Evolutionary conservation across 2,888 invertebrate species (phyloP).

Genomic region (Crioceris asparagi): DNA sequence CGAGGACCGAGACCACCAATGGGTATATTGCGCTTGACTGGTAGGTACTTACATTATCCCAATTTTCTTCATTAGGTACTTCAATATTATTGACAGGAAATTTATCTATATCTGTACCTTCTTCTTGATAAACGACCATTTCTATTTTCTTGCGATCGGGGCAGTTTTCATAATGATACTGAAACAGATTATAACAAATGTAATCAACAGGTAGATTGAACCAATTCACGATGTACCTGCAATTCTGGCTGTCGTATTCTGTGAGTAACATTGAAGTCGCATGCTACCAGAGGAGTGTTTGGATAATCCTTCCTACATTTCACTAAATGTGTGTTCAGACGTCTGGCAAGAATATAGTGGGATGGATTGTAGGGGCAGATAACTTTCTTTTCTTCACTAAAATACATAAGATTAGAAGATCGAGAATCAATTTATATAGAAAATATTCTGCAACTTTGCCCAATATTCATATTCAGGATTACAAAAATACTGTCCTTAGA

Average conservation of each 20-base stretch:
- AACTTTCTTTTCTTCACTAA: slow-evolving; percentile 32
- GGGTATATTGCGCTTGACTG: too few species aligned
- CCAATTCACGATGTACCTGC: slow-evolving; percentile 33
- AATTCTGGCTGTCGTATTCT: slow-evolving; percentile 43
- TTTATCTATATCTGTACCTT: slow-evolving; percentile 9
- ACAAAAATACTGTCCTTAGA: too few species aligned
- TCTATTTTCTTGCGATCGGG: slow-evolving; percentile 22
- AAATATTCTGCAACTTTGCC: too few species aligned
- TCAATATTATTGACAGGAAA: slow-evolving; percentile 15
- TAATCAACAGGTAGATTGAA: neutral
- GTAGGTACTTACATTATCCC: slow-evolving; percentile 32
- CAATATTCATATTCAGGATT: too few species aligned
- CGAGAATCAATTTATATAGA: too few species aligned
- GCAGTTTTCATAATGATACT: slow-evolving; percentile 27
- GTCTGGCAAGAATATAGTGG: slow-evolving; percentile 43
- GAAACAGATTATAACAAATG: slow-evolving; percentile 10
- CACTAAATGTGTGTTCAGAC: slow-evolving; percentile 46
- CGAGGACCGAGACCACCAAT: too few species aligned
- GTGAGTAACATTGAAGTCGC: slow-evolving; percentile 49
- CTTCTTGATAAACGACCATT: slow-evolving; percentile 16
- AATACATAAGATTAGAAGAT: slow-evolving; percentile 10
- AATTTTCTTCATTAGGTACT: slow-evolving; percentile 21
- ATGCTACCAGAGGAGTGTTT: slow-evolving; percentile 36
- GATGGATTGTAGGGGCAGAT: slow-evolving; percentile 47
- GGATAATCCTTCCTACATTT: slow-evolving; percentile 46